Conservation (phyloP, 2,888 invertebrate species). For the Pseudoips prasinana region DNA sequence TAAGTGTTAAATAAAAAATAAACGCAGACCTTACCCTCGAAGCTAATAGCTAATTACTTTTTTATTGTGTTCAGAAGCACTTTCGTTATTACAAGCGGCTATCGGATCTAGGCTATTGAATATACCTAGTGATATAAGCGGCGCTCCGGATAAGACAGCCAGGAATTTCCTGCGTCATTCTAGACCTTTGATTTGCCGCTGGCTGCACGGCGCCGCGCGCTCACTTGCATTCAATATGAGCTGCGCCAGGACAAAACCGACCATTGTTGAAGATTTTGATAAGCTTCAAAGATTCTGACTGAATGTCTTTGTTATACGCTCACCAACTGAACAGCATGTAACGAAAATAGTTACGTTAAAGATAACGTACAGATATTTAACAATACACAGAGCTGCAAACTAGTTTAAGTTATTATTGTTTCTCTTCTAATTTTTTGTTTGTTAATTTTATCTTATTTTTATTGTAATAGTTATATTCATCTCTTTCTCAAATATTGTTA, state of each 20-base stretch:
- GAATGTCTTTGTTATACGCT: conserved; percentile 11
- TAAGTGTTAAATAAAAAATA: too few species aligned
- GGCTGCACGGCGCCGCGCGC: conserved; percentile 45
- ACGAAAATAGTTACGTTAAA: too few species aligned
- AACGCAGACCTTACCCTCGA: too few species aligned
- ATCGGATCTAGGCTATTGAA: conserved; percentile 22
- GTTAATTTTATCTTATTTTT: too few species aligned
- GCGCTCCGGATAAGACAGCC: conserved; percentile 55
- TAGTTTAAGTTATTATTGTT: too few species aligned
- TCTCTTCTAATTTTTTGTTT: too few species aligned
- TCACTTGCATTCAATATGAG: conserved; percentile 67
- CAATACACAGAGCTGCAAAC: too few species aligned
- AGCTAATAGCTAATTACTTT: conserved; percentile 16
- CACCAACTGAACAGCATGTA: background rate
- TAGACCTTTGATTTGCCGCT: conserved; percentile 61
- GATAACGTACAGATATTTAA: too few species aligned
- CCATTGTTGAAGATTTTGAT: conserved; percentile 53
- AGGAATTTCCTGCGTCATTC: conserved; percentile 50
- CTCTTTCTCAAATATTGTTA: too few species aligned
- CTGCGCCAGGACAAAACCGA: conserved; percentile 43
- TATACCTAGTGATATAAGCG: conserved; percentile 27
- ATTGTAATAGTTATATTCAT: too few species aligned
- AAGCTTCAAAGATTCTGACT: conserved; percentile 41
- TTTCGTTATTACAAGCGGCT: conserved; percentile 22
- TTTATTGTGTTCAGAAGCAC: conserved; percentile 13